Conservation (phyloP, 2,797 vertebrate genomes). For the Acanthiza pusilla region DNA sequence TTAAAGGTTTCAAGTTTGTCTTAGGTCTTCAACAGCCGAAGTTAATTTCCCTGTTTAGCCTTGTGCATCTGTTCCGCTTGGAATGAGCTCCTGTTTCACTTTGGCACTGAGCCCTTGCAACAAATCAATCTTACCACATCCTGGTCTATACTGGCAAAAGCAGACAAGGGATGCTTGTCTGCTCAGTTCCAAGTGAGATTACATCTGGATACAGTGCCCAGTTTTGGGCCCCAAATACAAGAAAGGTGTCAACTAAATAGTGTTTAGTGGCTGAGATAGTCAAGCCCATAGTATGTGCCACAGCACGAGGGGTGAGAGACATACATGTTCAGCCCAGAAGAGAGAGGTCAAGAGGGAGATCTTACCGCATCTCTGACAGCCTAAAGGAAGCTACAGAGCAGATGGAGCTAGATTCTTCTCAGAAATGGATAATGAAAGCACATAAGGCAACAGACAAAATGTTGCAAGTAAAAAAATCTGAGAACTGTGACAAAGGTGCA, state of each 20-base stretch:
- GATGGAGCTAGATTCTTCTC: not conserved
- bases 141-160: too few species aligned
- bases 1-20: too few species aligned
- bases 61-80: too few species aligned
- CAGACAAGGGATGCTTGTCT: not conserved
- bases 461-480: not conserved
- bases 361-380: not conserved
- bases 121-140: too few species aligned
- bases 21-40: too few species aligned
- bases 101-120: too few species aligned
- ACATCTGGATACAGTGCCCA: not conserved
- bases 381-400: not conserved
- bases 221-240: not conserved
- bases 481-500: not conserved
- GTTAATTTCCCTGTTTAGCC: too few species aligned
- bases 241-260: not conserved
- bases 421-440: not conserved
- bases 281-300: not conserved
- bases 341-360: not conserved
- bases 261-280: not conserved
- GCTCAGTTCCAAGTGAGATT: not conserved
- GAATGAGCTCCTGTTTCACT: too few species aligned
- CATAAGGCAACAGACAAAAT: not conserved
- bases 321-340: not conserved
- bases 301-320: not conserved